A percentile compares a stretch with the other conserved stretches of the same genome.
phyloP scores from a whole-genome alignment of 2,888 invertebrate species.

The Cryptocheilus praepositus region DNA sequence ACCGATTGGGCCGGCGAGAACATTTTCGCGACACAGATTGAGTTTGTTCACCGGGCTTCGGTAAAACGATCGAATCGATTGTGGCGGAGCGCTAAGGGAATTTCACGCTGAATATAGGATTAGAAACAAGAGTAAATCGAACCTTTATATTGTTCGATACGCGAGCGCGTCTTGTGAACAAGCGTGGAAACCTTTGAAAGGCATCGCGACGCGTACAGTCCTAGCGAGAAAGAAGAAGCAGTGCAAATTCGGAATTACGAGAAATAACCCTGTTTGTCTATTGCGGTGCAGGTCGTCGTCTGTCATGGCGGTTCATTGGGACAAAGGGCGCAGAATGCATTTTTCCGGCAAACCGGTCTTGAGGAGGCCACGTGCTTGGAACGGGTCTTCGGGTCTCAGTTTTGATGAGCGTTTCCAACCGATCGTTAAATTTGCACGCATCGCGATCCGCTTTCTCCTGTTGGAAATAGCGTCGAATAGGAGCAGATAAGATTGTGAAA shows the following conservation, averaged over 20 bases:
- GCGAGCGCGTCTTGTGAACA: neutral
- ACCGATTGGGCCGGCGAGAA: neutral
- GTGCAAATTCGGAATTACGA: neutral
- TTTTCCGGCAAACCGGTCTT: too few relatives aligned
- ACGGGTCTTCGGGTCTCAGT: too few relatives aligned
- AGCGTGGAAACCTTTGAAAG: slow-evolving; percentile 27
- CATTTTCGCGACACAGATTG: neutral
- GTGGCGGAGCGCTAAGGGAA: neutral
- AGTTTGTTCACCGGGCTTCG: neutral
- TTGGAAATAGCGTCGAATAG: too few relatives aligned
- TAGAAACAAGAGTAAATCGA: slow-evolving; percentile 9
- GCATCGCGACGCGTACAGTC: slow-evolving; percentile 12
- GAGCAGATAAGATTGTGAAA: slow-evolving; percentile 51
- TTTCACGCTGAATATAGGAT: neutral
- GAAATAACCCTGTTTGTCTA: neutral
- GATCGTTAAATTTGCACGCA: slow-evolving; percentile 6
- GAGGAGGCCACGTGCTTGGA: too few relatives aligned
- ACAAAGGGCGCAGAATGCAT: too few relatives aligned
- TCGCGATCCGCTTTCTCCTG: neutral
- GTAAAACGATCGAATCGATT: neutral
- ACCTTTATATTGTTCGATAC: slow-evolving; percentile 2
- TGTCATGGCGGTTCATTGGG: too few relatives aligned
- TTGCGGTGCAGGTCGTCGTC: neutral
- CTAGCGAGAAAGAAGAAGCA: slow-evolving; percentile 4
- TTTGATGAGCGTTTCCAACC: neutral